Percentiles rank a stretch among this genome's conserved stretches.
Evolutionary conservation across 2,113 vertebrate species (phyloP).

Genomic region (Paradisaea rubra): DNA sequence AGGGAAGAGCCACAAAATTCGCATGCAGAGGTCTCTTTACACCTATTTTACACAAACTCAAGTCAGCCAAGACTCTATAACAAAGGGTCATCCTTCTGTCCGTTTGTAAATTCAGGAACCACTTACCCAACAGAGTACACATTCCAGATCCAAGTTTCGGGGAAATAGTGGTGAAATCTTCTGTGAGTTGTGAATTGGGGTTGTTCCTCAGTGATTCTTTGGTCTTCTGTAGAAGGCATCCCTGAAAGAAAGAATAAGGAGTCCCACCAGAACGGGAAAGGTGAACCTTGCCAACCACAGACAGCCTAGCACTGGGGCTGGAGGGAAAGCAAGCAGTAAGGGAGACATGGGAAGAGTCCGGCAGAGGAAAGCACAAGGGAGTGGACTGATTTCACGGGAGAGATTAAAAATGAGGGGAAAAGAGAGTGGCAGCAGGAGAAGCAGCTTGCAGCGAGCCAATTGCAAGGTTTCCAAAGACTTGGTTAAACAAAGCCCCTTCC

Average conservation of each 20-base stretch:
- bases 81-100: neutral
- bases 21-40: neutral
- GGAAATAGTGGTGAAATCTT: constrained; percentile 65
- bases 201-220: neutral
- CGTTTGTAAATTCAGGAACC: neutral
- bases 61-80: neutral
- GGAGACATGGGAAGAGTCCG: neutral
- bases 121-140: constrained; percentile 74
- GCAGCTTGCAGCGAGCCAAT: neutral
- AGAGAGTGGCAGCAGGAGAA: neutral
- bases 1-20: neutral
- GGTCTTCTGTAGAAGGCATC: neutral
- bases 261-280: neutral
- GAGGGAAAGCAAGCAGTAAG: neutral
- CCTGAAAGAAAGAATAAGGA: neutral
- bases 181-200: neutral
- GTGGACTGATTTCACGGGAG: neutral
- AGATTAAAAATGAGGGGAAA: neutral
- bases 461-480: neutral
- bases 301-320: neutral
- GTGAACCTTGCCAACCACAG: neutral
- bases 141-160: constrained; percentile 85
- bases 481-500: neutral
- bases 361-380: neutral
- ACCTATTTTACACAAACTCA: neutral